Base-by-base conservation (phyloP, 2,113 vertebrate species). In the Phyllopteryx taeniolatus region DNA sequence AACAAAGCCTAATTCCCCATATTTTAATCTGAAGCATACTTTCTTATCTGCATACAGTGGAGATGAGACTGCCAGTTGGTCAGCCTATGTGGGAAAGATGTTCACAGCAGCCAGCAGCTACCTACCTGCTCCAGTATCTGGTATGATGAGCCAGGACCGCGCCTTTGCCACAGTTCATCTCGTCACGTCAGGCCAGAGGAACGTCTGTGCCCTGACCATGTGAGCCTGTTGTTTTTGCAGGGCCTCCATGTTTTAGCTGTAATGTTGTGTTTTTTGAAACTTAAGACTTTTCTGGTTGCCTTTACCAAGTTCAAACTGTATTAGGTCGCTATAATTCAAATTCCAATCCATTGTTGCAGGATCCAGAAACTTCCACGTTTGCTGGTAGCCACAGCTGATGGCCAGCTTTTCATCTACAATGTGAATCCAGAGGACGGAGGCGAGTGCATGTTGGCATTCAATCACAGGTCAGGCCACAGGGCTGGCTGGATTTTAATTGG, bases 141-240 rank as follows among this genome's bases (percentile, higher is more conserved):
- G 94, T 82, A 98, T 98, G 95, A 99, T 99, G 95, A 96, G 93
- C 85, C 97, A 99, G 91, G 96, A 98, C 91, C 91, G 96, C 47
- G 97, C 97, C 76, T 99, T 99, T 1, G 96, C 96, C 88, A 98
- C 95, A 0, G 96, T 96, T 53, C 95, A 96, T 59, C 91, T 98
- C 20, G 91, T 90, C 74, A 85, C 94, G 67, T 93, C 91, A 0
- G 94, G 94, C 0, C 95, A 94, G 75, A 95, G 83, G 88, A 97
- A 97, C 78, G 91, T 95, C 85, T 98, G 96, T 46, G 92, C 93
- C 33, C 91, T 98, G 22, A 91, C 96, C 53, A 94, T 84, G 97
- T 98, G 88, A 0, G 97, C 92, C 63, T 1, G 7, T 35, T n/a
- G 3, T 35, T 27, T 19, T 39, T 15, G 8, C 31, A 63, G 31